Percentiles rank a stretch among this genome's conserved stretches.
Evolutionary conservation across 64 coral and sea anemone genomes (phyloP).

Genomic region (Actinia tenebrosa): DNA sequence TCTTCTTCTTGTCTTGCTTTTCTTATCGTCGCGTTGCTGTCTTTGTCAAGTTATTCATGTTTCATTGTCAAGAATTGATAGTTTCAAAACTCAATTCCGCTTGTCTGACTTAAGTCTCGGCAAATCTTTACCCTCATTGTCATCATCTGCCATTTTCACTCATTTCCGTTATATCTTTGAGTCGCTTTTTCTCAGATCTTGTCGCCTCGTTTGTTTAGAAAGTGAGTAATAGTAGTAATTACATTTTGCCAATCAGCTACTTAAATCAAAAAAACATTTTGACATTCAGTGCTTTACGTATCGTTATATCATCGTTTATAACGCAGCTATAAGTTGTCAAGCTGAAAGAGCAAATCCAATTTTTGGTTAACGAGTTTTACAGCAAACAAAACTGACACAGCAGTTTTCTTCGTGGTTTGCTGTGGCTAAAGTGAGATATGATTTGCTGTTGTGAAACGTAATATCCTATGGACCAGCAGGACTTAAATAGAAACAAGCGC

Average conservation of each 20-base stretch:
- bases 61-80: no score
- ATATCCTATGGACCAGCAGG: neutral
- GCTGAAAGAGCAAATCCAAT: neutral
- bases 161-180: no score
- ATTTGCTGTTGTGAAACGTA: neutral
- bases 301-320: neutral
- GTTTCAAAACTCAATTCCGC: no score
- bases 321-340: neutral
- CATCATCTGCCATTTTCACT: no score
- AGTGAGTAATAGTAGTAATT: neutral
- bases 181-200: no score
- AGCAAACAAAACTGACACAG: neutral
- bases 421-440: neutral
- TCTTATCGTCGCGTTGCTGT: no score
- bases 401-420: neutral
- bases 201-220: neutral
- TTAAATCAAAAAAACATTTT: neutral
- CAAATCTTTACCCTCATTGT: no score
- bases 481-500: no score
- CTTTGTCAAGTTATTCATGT: no score
- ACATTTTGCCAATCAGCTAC: neutral
- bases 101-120: no score
- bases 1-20: no score
- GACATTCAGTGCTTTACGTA: neutral
- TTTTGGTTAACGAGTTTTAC: neutral